Conservation (phyloP, 2,113 vertebrate species). For the Centrocercus urophasianus region DNA sequence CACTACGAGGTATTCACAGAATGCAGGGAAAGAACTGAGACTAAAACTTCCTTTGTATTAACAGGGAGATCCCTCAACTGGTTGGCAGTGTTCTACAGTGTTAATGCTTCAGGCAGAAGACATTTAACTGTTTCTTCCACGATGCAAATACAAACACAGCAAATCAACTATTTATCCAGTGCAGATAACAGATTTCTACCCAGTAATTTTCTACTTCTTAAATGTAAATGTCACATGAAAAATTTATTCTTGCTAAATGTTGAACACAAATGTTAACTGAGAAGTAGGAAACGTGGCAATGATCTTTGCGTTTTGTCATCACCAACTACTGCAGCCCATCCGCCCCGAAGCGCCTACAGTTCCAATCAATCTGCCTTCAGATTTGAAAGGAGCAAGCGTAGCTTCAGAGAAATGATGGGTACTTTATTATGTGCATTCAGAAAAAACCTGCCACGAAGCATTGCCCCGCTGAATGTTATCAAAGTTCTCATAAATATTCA, state of each 20-base stretch:
- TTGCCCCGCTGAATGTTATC: conserved; percentile 49
- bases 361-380: neutral
- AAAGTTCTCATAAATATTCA: conserved; percentile 69
- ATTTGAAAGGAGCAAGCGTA: neutral
- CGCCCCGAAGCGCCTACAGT: neutral
- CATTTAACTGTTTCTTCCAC: neutral
- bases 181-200: neutral
- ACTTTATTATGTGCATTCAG: conserved; percentile 39
- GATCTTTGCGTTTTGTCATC: neutral
- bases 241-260: neutral
- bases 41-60: neutral
- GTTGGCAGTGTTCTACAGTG: neutral
- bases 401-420: neutral
- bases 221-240: neutral
- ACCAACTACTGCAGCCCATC: neutral
- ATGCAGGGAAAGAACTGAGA: neutral
- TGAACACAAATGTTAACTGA: neutral
- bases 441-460: conserved; percentile 26
- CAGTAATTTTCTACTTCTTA: neutral
- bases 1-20: neutral
- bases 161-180: neutral
- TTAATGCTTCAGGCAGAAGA: neutral
- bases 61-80: neutral
- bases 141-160: neutral
- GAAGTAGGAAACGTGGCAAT: neutral